phyloP scores from a whole-genome alignment of 2,888 invertebrate genomes.

The Andrena chrysosceles region DNA sequence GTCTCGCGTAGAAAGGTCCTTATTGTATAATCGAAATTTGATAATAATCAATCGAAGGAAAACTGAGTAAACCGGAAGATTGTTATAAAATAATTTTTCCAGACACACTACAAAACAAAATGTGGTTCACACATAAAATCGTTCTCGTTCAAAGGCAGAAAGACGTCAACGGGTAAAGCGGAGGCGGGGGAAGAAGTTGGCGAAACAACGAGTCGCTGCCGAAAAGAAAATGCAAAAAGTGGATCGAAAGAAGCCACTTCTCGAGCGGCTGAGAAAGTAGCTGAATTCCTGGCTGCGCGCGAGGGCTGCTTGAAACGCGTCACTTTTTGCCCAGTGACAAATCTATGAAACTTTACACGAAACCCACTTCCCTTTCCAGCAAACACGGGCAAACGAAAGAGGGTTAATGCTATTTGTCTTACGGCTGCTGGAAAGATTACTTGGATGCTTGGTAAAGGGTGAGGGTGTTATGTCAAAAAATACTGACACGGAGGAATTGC shows the following conservation, averaged over 20 bases:
- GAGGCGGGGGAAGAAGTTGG: slow-evolving; percentile 15
- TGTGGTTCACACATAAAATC: too few species aligned
- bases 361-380: slow-evolving; percentile 17
- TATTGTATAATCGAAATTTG: too few species aligned
- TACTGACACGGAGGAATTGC: not conserved
- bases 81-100: too few species aligned
- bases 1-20: too few species aligned
- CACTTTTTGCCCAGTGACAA: slow-evolving; percentile 68
- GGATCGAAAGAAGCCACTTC: slow-evolving; percentile 60
- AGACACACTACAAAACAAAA: too few species aligned
- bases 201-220: slow-evolving; percentile 39
- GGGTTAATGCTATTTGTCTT: slow-evolving; percentile 74
- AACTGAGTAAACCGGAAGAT: too few species aligned
- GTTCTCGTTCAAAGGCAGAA: too few species aligned
- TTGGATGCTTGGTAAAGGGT: slow-evolving; percentile 35
- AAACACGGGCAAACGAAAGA: slow-evolving; percentile 27
- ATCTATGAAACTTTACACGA: slow-evolving; percentile 73
- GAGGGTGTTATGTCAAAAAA: slow-evolving; percentile 17
- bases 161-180: not conserved
- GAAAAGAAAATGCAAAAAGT: slow-evolving; percentile 56
- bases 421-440: slow-evolving; percentile 40
- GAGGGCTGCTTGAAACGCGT: slow-evolving; percentile 44
- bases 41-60: too few species aligned
- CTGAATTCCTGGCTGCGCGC: slow-evolving; percentile 44
- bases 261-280: slow-evolving; percentile 55